Evolutionary conservation across 2,113 vertebrate genomes (phyloP).

Genomic region (Zeus faber): DNA sequence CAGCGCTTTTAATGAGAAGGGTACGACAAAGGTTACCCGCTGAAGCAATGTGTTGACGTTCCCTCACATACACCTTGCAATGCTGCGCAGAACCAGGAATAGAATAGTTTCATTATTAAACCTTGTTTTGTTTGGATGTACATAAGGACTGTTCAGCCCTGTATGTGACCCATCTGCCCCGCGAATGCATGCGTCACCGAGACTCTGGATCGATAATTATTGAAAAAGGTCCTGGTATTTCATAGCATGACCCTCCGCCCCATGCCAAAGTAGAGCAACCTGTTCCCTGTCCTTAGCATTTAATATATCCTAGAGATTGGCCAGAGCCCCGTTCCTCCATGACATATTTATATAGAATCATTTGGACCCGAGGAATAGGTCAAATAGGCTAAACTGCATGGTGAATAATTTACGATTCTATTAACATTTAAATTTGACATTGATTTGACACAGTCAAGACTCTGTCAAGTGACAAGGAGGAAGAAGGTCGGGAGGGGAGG

Average conservation of each 20-base stretch:
- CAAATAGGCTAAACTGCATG: constrained; percentile 64
- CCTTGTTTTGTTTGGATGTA: too few species aligned
- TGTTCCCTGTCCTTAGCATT: background rate
- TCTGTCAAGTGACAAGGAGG: constrained; percentile 47
- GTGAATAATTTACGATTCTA: constrained; percentile 78
- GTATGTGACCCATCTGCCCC: too few species aligned
- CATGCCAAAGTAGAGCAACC: constrained; percentile 23
- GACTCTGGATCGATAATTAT: constrained; percentile 1
- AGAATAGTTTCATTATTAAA: too few species aligned
- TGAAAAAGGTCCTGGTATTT: constrained; percentile 1
- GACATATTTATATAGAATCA: constrained; percentile 63
- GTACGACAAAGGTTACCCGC: too few species aligned
- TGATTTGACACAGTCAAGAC: constrained; percentile 69
- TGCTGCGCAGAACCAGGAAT: too few species aligned
- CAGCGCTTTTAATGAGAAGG: too few species aligned
- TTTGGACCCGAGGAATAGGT: constrained; percentile 63
- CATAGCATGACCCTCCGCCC: constrained; percentile 11
- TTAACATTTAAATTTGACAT: constrained; percentile 80
- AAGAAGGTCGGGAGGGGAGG: constrained; percentile 22
- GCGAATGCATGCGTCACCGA: background rate
- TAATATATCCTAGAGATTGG: constrained; percentile 33
- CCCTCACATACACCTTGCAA: too few species aligned
- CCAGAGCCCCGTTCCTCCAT: constrained; percentile 35
- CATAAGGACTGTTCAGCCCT: too few species aligned
- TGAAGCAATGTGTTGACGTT: too few species aligned